Conservation (phyloP, 2,113 vertebrate species). For the Antigone vipio region DNA sequence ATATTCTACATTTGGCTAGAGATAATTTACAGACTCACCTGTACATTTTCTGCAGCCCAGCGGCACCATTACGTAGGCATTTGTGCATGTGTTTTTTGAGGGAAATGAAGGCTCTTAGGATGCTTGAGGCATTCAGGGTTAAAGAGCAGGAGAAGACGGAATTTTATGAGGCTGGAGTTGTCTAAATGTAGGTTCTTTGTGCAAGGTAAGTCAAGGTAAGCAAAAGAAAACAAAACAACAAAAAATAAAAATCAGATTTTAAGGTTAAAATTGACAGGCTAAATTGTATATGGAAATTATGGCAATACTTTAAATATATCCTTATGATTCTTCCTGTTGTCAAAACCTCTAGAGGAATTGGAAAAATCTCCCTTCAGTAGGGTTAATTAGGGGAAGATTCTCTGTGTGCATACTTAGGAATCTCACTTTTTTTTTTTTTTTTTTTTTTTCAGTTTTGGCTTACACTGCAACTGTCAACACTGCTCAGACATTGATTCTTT, state of each 20-base stretch:
- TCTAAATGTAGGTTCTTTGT: not conserved
- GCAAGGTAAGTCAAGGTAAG: not conserved
- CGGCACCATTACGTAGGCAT: not conserved
- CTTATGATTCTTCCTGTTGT: not conserved
- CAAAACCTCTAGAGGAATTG: not conserved
- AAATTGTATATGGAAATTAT: not conserved
- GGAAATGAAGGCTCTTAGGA: not conserved
- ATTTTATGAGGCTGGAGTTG: not conserved
- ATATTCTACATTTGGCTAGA: not conserved
- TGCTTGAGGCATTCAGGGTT: not conserved
- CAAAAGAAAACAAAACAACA: not conserved
- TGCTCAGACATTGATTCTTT: not conserved
- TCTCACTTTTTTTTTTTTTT: not conserved
- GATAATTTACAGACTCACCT: not conserved
- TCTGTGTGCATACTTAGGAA: not conserved
- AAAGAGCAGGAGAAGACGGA: not conserved
- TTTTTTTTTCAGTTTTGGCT: not conserved
- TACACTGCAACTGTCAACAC: fast-evolving
- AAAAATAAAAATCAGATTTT: not conserved
- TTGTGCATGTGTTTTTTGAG: not conserved
- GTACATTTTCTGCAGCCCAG: not conserved
- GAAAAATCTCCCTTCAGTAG: not conserved
- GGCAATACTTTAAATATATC: not conserved
- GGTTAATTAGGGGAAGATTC: not conserved
- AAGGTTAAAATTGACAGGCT: not conserved